phyloP scores from a whole-genome alignment of 2,113 vertebrate genomes.

The Carassius auratus region DNA sequence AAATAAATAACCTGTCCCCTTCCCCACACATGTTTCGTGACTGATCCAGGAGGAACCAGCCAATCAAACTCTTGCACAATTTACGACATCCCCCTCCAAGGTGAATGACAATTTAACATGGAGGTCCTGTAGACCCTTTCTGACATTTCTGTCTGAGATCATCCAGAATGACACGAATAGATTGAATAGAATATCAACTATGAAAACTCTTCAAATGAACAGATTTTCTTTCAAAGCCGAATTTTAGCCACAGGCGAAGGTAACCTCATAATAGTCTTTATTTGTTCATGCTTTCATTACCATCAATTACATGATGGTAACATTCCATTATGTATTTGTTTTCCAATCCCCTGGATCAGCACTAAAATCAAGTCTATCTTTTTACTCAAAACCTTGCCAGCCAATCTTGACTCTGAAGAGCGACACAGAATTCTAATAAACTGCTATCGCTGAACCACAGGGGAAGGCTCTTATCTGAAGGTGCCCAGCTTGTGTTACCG shows the following conservation, averaged over 20 bases:
- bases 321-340: constrained; percentile 44
- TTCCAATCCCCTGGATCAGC: constrained; percentile 40
- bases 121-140: constrained; percentile 26
- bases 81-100: constrained; percentile 45
- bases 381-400: constrained; percentile 40
- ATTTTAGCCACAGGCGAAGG: not conserved
- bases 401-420: constrained; percentile 37
- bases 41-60: constrained; percentile 44
- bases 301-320: constrained; percentile 48
- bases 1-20: constrained; percentile 61
- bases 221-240: constrained; percentile 31
- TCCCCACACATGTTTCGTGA: constrained; percentile 25
- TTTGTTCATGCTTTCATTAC: constrained; percentile 40
- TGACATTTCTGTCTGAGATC: constrained; percentile 38
- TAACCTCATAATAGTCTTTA: constrained; percentile 31
- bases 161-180: not conserved
- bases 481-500: constrained; percentile 55
- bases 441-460: constrained; percentile 53
- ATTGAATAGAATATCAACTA: not conserved
- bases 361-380: constrained; percentile 13
- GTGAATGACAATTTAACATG: constrained; percentile 28
- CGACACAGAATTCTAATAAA: constrained; percentile 54
- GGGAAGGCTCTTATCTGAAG: constrained; percentile 61
- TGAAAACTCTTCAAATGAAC: not conserved
- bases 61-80: constrained; percentile 52